Conservation (phyloP, 2,888 invertebrate species). For the Merodon equestris region DNA sequence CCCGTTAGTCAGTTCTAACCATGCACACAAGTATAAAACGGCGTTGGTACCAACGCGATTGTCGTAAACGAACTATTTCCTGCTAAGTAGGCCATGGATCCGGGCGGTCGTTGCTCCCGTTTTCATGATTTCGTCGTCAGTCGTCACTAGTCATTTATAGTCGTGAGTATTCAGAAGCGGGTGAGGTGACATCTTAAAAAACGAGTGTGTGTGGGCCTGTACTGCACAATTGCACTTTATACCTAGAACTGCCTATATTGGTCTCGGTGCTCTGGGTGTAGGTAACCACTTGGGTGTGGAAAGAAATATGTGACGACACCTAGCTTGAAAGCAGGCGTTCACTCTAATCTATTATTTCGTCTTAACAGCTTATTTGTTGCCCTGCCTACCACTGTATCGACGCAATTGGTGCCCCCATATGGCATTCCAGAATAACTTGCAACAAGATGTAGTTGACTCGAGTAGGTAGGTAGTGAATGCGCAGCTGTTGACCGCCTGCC, state of each 20-base stretch:
- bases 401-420: conserved; percentile 13
- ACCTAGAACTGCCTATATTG: too few species aligned
- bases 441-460: not conserved
- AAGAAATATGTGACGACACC: conserved; percentile 51
- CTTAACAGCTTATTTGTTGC: too few species aligned
- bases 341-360: conserved; percentile 58
- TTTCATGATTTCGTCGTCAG: conserved; percentile 69
- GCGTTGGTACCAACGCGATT: too few species aligned
- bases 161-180: too few species aligned
- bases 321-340: conserved; percentile 64
- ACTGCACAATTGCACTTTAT: conserved; percentile 40
- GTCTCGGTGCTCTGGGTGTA: not conserved
- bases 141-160: too few species aligned
- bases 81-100: conserved; percentile 78
- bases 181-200: conserved; percentile 35
- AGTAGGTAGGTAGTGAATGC: conserved; percentile 41
- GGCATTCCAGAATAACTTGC: conserved; percentile 1
- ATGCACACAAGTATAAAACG: conserved; percentile 29
- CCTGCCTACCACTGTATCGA: too few species aligned
- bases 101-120: conserved; percentile 77
- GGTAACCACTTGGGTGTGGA: conserved; percentile 12
- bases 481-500: conserved; percentile 34
- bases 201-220: conserved; percentile 53
- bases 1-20: not conserved
- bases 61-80: conserved; percentile 69